Percentiles rank a stretch among this genome's conserved stretches.
Conservation (phyloP, 1,140 invertebrate species). For the Sycophila sp. region DNA sequence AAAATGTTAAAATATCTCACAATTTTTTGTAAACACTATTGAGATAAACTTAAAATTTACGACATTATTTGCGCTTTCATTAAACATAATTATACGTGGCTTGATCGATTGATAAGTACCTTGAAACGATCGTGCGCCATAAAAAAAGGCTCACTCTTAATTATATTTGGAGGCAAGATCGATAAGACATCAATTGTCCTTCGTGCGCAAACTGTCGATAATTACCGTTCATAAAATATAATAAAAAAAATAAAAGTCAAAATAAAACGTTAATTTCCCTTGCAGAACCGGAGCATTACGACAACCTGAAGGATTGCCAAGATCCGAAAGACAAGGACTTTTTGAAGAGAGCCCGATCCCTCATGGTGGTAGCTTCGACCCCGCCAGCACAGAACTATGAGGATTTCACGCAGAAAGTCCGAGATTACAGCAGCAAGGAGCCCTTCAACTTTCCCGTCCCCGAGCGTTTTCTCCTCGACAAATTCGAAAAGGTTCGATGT, state of each 20-base stretch:
- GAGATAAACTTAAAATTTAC: too few species aligned
- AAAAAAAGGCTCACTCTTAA: constrained; percentile 5
- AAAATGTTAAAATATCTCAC: constrained; percentile 4
- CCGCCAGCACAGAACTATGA: constrained; percentile 80
- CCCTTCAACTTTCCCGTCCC: constrained; percentile 77
- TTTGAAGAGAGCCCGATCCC: constrained; percentile 77
- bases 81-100: not conserved
- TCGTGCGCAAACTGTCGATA: constrained; percentile 9
- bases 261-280: constrained; percentile 12
- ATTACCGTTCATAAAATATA: not conserved
- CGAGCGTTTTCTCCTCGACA: constrained; percentile 66
- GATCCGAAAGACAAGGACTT: constrained; percentile 74
- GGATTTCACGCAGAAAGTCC: constrained; percentile 81
- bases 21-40: too few species aligned
- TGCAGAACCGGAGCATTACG: constrained; percentile 68
- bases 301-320: constrained; percentile 70
- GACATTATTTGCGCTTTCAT: not conserved
- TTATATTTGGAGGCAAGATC: constrained; percentile 7
- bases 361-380: constrained; percentile 86
- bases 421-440: constrained; percentile 76
- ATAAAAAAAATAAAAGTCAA: constrained; percentile 11
- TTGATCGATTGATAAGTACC: not conserved
- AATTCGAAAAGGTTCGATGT: constrained; percentile 63
- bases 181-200: constrained; percentile 4
- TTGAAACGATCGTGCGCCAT: not conserved